Percentiles rank a stretch among this genome's conserved stretches.
These are phyloP conservation scores for Hypanus sabinus DNA, from an alignment of 2,113 vertebrate species.

Conservation along the genomic window DNA sequence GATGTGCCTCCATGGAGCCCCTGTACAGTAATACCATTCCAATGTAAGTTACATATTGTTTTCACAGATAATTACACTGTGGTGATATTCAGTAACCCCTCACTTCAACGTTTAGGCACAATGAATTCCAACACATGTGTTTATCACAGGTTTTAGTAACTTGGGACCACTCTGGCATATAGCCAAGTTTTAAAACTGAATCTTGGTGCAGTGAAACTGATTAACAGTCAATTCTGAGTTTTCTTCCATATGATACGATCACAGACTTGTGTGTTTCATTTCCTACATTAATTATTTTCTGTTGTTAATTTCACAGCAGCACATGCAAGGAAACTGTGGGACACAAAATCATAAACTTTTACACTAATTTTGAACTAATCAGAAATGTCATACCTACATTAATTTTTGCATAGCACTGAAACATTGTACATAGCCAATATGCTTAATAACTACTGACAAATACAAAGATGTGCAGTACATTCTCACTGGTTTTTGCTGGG, in stretches of 20 bases:
- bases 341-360: not conserved
- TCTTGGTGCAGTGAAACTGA: not conserved
- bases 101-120: not conserved
- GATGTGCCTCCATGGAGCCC: not conserved
- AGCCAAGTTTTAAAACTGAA: not conserved
- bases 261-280: not conserved
- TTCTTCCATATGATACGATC: not conserved
- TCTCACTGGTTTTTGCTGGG: not conserved
- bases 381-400: not conserved
- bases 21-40: not conserved
- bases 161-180: not conserved
- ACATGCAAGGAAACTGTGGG: not conserved
- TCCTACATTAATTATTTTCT: not conserved
- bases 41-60: not conserved
- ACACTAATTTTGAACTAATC: not conserved
- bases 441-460: not conserved
- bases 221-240: not conserved
- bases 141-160: not conserved
- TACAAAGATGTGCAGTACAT: not conserved
- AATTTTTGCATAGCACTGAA: not conserved
- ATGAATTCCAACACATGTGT: not conserved
- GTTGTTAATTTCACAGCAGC: not conserved
- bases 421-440: not conserved
- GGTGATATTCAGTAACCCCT: not conserved
- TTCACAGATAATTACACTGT: slow-evolving; percentile 23